Percentiles rank a stretch among this genome's conserved stretches.
Conservation (phyloP, 2,113 vertebrate species). For the Furnarius figulus region DNA sequence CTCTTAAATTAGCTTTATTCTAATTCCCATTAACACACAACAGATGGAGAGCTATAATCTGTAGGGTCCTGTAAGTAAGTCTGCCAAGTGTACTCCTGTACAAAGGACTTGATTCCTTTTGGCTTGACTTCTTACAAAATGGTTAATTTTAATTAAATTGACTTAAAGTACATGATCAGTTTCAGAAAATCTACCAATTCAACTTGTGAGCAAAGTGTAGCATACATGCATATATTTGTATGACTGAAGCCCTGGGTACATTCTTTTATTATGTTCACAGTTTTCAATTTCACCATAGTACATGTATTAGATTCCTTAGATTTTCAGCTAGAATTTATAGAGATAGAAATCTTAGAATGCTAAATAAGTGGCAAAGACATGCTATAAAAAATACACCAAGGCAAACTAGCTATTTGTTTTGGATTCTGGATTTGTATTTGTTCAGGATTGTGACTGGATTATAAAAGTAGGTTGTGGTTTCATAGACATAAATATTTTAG, state of each 20-base stretch:
- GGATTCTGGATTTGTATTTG: background rate
- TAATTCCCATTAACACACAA: slow-evolving; percentile 32
- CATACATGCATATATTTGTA: background rate
- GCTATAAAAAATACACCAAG: background rate
- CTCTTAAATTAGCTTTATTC: slow-evolving; percentile 45
- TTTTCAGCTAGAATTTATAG: background rate
- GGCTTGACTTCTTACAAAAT: background rate
- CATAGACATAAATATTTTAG: background rate
- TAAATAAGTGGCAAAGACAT: background rate
- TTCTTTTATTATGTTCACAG: background rate
- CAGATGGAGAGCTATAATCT: slow-evolving; percentile 44
- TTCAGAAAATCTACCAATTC: background rate
- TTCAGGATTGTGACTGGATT: background rate
- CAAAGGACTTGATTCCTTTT: background rate
- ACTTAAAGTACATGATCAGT: background rate
- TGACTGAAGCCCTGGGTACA: background rate
- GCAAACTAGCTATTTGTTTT: background rate
- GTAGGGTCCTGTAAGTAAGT: background rate
- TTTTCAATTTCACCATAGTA: background rate
- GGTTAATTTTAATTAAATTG: background rate
- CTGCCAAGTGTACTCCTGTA: background rate
- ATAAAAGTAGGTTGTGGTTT: background rate
- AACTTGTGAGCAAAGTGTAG: background rate
- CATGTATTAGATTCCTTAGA: background rate
- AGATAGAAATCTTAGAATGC: background rate